Conservation (phyloP, 2,888 invertebrate genomes). For the Anticlea derivata region DNA sequence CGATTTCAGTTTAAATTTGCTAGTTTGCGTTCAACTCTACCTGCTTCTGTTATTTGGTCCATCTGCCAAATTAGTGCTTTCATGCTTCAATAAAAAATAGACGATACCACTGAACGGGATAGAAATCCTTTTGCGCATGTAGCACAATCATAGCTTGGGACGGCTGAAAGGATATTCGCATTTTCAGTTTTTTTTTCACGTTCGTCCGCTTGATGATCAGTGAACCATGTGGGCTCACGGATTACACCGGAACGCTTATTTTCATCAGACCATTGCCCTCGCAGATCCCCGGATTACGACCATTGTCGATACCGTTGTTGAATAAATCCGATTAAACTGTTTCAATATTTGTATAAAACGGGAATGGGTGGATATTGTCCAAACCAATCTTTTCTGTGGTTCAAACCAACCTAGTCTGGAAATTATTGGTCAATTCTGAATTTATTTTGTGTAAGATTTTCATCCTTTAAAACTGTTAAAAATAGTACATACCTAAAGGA, state of each 20-base stretch:
- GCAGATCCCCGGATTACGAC: constrained; percentile 48
- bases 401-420: not conserved
- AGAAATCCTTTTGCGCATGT: too few relatives aligned
- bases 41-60: too few relatives aligned
- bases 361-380: not conserved
- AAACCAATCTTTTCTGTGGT: not conserved
- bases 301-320: constrained; percentile 18
- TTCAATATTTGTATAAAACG: constrained; percentile 16
- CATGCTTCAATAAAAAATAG: too few relatives aligned
- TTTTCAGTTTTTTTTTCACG: too few relatives aligned
- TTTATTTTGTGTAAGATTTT: too few relatives aligned
- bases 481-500: too few relatives aligned
- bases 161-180: too few relatives aligned
- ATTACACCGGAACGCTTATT: constrained; percentile 47
- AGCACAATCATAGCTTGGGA: too few relatives aligned
- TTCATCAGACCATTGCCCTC: constrained; percentile 18
- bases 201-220: constrained; percentile 1
- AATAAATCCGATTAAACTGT: constrained; percentile 18
- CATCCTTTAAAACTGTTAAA: too few relatives aligned
- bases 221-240: constrained; percentile 8
- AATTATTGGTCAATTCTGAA: too few relatives aligned
- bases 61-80: too few relatives aligned
- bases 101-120: too few relatives aligned
- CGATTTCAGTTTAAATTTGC: not conserved
- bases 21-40: not conserved